Conservation (phyloP, 2,113 vertebrate species). For the Otis tarda region DNA sequence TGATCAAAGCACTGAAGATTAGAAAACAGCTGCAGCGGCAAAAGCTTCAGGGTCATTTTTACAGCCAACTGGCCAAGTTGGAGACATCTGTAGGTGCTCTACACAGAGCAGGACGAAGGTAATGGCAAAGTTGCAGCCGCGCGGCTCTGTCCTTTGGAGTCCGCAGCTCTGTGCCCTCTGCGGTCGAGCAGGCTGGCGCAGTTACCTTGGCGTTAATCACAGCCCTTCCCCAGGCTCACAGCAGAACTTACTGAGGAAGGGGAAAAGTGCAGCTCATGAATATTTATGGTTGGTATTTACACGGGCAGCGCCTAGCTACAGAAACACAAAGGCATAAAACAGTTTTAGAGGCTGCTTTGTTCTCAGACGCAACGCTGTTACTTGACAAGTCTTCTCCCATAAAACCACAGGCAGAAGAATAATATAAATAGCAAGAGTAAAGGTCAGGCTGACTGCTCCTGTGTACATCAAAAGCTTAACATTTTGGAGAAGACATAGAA, state of each 20-base stretch:
- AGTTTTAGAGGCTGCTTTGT: not conserved
- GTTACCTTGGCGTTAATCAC: not conserved
- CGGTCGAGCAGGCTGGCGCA: not conserved
- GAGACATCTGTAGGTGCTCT: not conserved
- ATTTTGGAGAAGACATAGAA: not conserved
- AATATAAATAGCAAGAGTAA: not conserved
- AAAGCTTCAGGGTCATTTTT: not conserved
- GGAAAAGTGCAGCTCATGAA: not conserved
- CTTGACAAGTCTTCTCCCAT: not conserved
- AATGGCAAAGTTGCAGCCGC: too few relatives aligned
- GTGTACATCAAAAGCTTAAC: rapidly evolving
- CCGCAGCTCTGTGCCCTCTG: not conserved
- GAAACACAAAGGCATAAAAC: not conserved
- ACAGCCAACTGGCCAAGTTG: rapidly evolving
- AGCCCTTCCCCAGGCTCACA: rapidly evolving
- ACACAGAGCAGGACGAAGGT: not conserved
- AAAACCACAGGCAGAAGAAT: rapidly evolving
- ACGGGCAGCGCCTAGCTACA: rapidly evolving
- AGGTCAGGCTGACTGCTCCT: not conserved
- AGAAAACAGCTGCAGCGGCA: not conserved
- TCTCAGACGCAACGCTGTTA: not conserved
- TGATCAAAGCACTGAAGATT: too few relatives aligned
- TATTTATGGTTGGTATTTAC: not conserved
- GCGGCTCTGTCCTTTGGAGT: not conserved
- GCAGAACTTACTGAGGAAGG: not conserved